Conservation (phyloP, 2,113 vertebrate species). For the Chionis minor region DNA sequence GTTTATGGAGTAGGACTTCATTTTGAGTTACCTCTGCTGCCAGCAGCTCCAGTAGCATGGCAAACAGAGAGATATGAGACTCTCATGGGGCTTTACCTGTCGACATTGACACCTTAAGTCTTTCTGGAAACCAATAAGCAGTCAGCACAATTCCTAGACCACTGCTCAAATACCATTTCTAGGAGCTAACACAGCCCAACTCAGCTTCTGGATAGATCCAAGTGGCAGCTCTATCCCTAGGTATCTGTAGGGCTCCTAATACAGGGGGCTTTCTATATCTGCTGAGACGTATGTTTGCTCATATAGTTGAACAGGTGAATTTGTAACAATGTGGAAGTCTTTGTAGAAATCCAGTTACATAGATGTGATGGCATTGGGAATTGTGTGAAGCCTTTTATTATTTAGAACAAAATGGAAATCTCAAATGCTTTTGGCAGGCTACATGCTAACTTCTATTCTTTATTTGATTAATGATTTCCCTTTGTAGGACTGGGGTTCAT, state of each 20-base stretch:
- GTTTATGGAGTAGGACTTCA: neutral
- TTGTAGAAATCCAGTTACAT: neutral
- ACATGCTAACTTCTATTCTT: neutral
- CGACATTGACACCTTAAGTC: neutral
- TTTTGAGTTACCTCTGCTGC: neutral
- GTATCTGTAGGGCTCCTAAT: neutral
- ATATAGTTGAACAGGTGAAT: neutral
- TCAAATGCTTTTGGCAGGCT: neutral
- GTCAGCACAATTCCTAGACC: neutral
- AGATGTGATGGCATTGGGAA: neutral
- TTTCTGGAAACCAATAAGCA: neutral
- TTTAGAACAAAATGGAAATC: neutral
- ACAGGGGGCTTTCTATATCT: neutral
- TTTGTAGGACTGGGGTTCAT: neutral
- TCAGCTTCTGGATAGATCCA: neutral
- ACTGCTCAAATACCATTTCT: neutral
- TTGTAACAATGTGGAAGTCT: neutral
- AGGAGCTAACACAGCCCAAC: neutral
- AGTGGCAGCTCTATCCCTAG: neutral
- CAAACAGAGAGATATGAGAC: neutral
- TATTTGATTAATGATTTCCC: neutral
- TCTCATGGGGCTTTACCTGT: neutral
- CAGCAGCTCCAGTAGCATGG: neutral
- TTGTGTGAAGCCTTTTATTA: neutral
- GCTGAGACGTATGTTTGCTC: neutral